Evolutionary conservation across 1,140 invertebrate genomes (phyloP).

Genomic region (Procambarus virginalis): DNA sequence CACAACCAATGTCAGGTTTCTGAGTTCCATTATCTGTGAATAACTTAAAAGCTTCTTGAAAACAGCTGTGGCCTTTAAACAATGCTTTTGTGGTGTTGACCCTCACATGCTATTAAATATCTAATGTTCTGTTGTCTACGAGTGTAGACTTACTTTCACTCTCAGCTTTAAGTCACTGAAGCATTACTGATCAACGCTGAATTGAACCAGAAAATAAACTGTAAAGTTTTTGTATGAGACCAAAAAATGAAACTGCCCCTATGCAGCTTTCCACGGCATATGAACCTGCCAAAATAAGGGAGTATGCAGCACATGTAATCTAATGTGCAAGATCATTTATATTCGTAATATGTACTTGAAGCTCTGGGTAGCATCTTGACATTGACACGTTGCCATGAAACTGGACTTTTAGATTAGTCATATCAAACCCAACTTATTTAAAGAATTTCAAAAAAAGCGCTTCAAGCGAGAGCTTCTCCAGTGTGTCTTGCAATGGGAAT

Average conservation of each 20-base stretch:
- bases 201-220: constrained; percentile 37
- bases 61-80: not conserved
- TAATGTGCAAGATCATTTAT: constrained; percentile 21
- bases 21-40: not conserved
- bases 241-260: not conserved
- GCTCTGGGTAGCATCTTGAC: not conserved
- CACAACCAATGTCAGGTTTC: no score
- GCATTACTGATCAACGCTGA: constrained; percentile 28
- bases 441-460: not conserved
- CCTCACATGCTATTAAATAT: not conserved
- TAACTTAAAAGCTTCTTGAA: not conserved
- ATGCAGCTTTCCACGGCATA: not conserved
- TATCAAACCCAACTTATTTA: not conserved
- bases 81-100: constrained; percentile 35
- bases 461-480: constrained; percentile 9
- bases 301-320: constrained; percentile 26
- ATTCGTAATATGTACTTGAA: constrained; percentile 20
- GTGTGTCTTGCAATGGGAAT: constrained; percentile 14
- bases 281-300: constrained; percentile 9
- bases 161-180: not conserved
- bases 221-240: constrained; percentile 6
- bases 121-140: constrained; percentile 21
- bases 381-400: constrained; percentile 22
- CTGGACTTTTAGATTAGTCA: constrained; percentile 17
- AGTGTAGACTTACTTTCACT: not conserved